A percentile compares a stretch with the other conserved stretches of the same genome.
These are phyloP conservation scores for Apoderus coryli DNA, from an alignment of 2,888 invertebrate genomes.

Conservation along the genomic window DNA sequence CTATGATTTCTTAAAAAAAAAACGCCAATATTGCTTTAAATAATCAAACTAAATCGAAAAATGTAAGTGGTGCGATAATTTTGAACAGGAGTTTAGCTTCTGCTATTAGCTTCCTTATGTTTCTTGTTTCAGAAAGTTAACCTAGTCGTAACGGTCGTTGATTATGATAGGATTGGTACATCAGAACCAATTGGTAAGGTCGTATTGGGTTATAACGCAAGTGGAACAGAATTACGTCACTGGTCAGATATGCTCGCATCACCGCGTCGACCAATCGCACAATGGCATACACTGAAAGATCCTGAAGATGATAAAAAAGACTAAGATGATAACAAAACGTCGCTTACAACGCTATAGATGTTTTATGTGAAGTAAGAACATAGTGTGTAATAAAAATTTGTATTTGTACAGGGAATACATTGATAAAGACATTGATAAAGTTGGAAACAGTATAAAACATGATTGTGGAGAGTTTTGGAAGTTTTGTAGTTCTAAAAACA, in stretches of 20 bases:
- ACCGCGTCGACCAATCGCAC: constrained; percentile 96
- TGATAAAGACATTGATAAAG: constrained; percentile 1
- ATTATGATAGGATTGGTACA: constrained; percentile 99
- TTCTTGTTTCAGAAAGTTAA: constrained; percentile 80
- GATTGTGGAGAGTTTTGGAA: too few relatives aligned
- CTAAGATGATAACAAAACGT: constrained; percentile 35
- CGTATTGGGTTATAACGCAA: constrained; percentile 91
- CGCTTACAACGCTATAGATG: too few relatives aligned
- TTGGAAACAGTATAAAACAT: constrained; percentile 4
- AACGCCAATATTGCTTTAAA: too few relatives aligned
- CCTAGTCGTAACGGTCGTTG: constrained; percentile 96
- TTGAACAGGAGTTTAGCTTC: constrained; percentile 1
- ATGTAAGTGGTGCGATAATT: too few relatives aligned
- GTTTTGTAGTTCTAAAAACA: too few relatives aligned
- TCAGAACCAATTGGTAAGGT: constrained; percentile 99
- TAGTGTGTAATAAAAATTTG: too few relatives aligned
- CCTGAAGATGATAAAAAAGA: constrained; percentile 88
- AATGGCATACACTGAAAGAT: constrained; percentile 99
- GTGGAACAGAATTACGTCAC: constrained; percentile 95
- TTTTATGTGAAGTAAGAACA: too few relatives aligned
- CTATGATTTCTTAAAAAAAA: too few relatives aligned
- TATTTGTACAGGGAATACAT: too few relatives aligned
- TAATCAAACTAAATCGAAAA: too few relatives aligned
- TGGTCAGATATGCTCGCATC: constrained; percentile 99
- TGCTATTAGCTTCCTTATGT: constrained; percentile 3